These are phyloP conservation scores for Malthinus flaveolus DNA, from an alignment of 2,888 invertebrate species.

Conservation along the genomic window DNA sequence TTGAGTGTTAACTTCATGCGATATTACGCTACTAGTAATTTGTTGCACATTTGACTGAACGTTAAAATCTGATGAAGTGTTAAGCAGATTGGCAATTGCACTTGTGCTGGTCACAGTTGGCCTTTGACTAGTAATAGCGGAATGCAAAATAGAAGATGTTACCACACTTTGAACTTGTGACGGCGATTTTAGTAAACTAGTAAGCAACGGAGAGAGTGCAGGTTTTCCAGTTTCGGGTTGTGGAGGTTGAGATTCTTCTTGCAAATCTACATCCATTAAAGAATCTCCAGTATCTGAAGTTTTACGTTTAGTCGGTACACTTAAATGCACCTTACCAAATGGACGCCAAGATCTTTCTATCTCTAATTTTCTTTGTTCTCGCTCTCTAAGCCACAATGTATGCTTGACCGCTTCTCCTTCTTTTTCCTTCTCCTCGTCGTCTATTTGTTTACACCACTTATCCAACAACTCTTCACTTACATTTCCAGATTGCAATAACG, in stretches of 20 bases:
- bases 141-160: slow-evolving; percentile 52
- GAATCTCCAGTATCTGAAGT: slow-evolving; percentile 48
- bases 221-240: slow-evolving; percentile 51
- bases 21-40: slow-evolving; percentile 55
- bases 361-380: slow-evolving; percentile 67
- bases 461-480: slow-evolving; percentile 73
- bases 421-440: slow-evolving; percentile 70
- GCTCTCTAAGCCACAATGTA: slow-evolving; percentile 65
- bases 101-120: slow-evolving; percentile 50
- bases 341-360: slow-evolving; percentile 65
- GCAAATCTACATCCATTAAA: slow-evolving; percentile 42
- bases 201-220: slow-evolving; percentile 74
- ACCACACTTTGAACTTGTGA: slow-evolving; percentile 57
- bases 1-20: slow-evolving; percentile 33
- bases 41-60: slow-evolving; percentile 58
- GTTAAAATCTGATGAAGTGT: slow-evolving; percentile 46
- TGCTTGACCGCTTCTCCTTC: slow-evolving; percentile 69
- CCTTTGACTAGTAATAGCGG: slow-evolving; percentile 52
- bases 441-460: slow-evolving; percentile 74
- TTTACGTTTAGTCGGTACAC: slow-evolving; percentile 49
- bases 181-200: slow-evolving; percentile 78
- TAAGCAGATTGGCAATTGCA: slow-evolving; percentile 61
- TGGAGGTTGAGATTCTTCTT: slow-evolving; percentile 36
- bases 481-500: slow-evolving; percentile 59
- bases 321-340: slow-evolving; percentile 34